These are phyloP conservation scores for Xiphophorus couchianus DNA, from an alignment of 2,113 vertebrate genomes.

Conservation along the genomic window DNA sequence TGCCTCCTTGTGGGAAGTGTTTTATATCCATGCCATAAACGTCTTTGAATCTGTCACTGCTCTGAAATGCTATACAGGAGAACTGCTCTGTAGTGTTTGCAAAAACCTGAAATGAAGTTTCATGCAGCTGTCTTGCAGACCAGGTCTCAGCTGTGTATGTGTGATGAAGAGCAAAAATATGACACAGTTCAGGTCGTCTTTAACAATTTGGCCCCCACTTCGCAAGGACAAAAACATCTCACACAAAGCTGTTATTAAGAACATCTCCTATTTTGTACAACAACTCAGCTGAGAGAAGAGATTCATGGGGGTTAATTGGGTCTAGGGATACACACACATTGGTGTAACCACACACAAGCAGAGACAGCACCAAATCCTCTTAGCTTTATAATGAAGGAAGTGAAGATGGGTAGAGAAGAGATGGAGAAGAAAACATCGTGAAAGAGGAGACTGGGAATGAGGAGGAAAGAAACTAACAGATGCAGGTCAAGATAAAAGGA, in stretches of 20 bases:
- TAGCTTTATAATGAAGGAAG: conserved; percentile 76
- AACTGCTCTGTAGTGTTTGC: not conserved
- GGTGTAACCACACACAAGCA: conserved; percentile 13
- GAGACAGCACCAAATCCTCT: conserved; percentile 71
- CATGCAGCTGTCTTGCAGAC: conserved; percentile 19
- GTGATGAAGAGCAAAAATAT: conserved; percentile 14
- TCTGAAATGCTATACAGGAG: not conserved
- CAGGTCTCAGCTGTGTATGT: conserved; percentile 35
- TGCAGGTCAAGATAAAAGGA: conserved; percentile 75
- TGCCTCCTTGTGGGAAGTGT: not conserved
- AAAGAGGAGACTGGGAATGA: conserved; percentile 13
- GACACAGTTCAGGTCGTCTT: conserved; percentile 4
- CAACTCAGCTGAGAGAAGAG: conserved; percentile 59
- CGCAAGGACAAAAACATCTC: conserved; percentile 39
- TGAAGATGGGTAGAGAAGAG: conserved; percentile 40
- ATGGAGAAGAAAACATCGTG: conserved; percentile 17
- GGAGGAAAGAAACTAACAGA: conserved; percentile 39
- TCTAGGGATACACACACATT: conserved; percentile 61
- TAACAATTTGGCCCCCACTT: conserved; percentile 41
- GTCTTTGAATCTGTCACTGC: not conserved
- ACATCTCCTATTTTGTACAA: conserved; percentile 59
- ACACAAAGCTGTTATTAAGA: conserved; percentile 55
- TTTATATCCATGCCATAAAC: not conserved
- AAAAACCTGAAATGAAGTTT: conserved; percentile 14
- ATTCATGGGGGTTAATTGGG: conserved; percentile 74